Conservation (phyloP, 2,797 vertebrate genomes). For the Catamblyrhynchus diadema region DNA sequence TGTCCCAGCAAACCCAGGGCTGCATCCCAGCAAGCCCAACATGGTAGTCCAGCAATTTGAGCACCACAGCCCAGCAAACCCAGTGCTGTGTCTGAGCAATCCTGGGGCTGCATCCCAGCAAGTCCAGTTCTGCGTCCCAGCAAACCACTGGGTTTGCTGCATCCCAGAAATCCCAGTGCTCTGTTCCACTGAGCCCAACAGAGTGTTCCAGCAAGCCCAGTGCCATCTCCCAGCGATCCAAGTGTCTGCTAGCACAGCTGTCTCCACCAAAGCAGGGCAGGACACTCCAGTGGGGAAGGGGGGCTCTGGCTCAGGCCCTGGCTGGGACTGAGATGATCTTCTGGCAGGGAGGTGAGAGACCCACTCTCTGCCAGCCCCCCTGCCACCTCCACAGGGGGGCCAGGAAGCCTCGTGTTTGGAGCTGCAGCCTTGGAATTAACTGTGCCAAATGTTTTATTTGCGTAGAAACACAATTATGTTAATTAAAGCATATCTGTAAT, state of each 20-base stretch:
- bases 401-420: neutral
- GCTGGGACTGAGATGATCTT: neutral
- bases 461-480: slow-evolving; percentile 54
- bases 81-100: neutral
- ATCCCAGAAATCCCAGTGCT: neutral
- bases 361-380: neutral
- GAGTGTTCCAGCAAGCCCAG: neutral
- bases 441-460: slow-evolving; percentile 43
- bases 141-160: neutral
- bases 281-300: neutral
- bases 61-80: neutral
- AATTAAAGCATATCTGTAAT: slow-evolving; percentile 62
- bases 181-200: neutral
- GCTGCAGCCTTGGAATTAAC: slow-evolving; percentile 4
- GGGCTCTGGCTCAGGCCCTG: neutral
- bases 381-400: neutral
- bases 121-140: neutral
- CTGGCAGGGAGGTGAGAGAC: neutral
- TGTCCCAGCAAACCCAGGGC: neutral
- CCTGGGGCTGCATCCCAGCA: neutral
- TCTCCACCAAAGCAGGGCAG: neutral
- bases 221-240: neutral
- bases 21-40: neutral
- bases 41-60: neutral
- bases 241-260: neutral